Percentiles rank a stretch among this genome's conserved stretches.
Conservation (phyloP, 2,797 vertebrate species). For the Bovichtus diacanthus region DNA sequence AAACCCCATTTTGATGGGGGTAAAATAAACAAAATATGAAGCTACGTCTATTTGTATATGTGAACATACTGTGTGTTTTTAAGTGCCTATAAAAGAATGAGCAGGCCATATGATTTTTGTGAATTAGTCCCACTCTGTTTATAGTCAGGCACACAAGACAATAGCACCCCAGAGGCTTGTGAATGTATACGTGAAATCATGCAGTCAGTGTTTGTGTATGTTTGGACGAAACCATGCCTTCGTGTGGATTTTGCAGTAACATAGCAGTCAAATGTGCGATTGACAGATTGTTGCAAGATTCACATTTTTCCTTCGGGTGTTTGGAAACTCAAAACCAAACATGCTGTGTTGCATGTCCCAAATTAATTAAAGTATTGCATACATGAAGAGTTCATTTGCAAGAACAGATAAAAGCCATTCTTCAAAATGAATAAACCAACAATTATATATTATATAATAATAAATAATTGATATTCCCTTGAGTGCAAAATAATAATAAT, state of each 20-base stretch:
- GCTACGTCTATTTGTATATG: constrained; percentile 92
- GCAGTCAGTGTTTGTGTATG: constrained; percentile 52
- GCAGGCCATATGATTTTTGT: constrained; percentile 84
- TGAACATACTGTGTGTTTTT: constrained; percentile 85
- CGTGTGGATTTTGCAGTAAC: constrained; percentile 81
- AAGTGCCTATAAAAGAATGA: constrained; percentile 93
- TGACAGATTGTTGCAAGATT: constrained; percentile 54
- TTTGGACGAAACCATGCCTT: constrained; percentile 37
- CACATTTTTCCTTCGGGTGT: constrained; percentile 49
- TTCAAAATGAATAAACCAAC: no score
- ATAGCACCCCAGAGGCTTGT: constrained; percentile 87
- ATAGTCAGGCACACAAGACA: constrained; percentile 87
- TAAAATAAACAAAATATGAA: constrained; percentile 75
- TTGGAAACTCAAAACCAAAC: constrained; percentile 2
- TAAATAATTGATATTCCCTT: no score
- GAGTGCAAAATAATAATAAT: no score
- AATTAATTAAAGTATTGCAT: no score
- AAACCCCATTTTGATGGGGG: constrained; percentile 82
- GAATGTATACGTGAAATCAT: constrained; percentile 88
- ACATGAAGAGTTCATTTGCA: no score
- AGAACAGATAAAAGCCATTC: no score
- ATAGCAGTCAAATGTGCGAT: constrained; percentile 69
- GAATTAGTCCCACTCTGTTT: constrained; percentile 86
- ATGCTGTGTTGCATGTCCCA: constrained; percentile 1
- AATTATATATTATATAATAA: no score